Evolutionary conservation across 2,888 invertebrate genomes (phyloP).

Genomic region (Protonemura montana): DNA sequence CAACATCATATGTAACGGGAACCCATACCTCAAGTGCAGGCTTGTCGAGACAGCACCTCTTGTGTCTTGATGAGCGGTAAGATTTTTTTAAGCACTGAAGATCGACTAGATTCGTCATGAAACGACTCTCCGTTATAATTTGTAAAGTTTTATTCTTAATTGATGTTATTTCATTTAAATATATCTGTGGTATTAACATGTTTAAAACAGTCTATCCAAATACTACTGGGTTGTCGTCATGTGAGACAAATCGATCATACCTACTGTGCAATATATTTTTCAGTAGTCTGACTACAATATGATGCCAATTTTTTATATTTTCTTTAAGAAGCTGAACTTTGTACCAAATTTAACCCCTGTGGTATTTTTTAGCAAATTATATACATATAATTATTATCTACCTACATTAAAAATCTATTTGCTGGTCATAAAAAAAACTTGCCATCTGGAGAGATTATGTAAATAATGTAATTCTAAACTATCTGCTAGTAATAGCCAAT

Average conservation of each 20-base stretch:
- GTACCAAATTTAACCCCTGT: background rate
- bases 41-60: background rate
- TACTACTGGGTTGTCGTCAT: background rate
- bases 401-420: background rate
- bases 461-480: slow-evolving; percentile 1
- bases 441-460: slow-evolving; percentile 12
- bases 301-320: slow-evolving; percentile 9
- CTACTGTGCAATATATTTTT: background rate
- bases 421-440: background rate
- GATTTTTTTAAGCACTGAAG: background rate
- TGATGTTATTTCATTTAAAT: background rate
- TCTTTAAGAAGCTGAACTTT: background rate
- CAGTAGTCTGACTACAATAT: background rate
- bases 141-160: background rate
- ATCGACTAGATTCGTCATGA: background rate
- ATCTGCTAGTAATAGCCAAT: background rate
- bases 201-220: background rate
- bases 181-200: background rate
- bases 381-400: background rate
- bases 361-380: background rate
- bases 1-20: background rate
- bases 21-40: background rate
- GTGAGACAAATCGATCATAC: background rate
- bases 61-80: background rate
- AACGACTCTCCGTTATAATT: background rate